Evolutionary conservation across 2,888 invertebrate genomes (phyloP).

Genomic region (Lasioglossum malachurum): DNA sequence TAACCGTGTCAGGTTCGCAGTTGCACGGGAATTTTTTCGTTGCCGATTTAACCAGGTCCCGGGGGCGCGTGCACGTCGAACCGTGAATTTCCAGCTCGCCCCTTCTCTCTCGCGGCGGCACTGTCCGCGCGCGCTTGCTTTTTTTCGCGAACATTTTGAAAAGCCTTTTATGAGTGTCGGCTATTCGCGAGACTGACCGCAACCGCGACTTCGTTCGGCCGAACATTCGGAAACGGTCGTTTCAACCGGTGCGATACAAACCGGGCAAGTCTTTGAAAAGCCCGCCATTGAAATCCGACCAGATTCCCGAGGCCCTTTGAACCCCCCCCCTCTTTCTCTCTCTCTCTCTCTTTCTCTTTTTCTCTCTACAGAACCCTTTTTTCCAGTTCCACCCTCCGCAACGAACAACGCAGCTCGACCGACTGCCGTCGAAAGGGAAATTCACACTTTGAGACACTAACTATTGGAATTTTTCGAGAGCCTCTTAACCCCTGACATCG

Average conservation of each 20-base stretch:
- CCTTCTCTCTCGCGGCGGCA: neutral
- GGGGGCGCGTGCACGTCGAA: conserved; percentile 29
- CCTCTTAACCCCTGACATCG: conserved; percentile 3
- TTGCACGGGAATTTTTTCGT: conserved; percentile 61
- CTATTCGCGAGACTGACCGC: conserved; percentile 55
- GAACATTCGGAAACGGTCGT: conserved; percentile 51
- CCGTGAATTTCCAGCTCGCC: neutral
- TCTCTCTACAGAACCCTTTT: neutral
- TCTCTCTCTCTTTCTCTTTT: neutral
- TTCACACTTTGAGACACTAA: conserved; percentile 45
- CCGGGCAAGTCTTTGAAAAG: conserved; percentile 49
- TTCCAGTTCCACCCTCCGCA: neutral
- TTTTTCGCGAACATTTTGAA: conserved; percentile 54
- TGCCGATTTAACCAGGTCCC: conserved; percentile 56
- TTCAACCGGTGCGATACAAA: conserved; percentile 16
- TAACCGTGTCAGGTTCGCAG: conserved; percentile 51
- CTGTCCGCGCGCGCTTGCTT: conserved; percentile 27
- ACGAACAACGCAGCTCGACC: conserved; percentile 19
- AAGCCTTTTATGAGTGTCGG: conserved; percentile 58
- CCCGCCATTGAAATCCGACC: conserved; percentile 35
- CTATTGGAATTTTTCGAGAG: conserved; percentile 10
- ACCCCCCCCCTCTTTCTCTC: neutral
- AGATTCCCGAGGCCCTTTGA: conserved; percentile 26
- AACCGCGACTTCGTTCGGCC: conserved; percentile 55
- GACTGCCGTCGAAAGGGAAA: conserved; percentile 15